These are phyloP conservation scores for Apis cerana DNA, from an alignment of 1,140 invertebrate genomes.

Conservation along the genomic window DNA sequence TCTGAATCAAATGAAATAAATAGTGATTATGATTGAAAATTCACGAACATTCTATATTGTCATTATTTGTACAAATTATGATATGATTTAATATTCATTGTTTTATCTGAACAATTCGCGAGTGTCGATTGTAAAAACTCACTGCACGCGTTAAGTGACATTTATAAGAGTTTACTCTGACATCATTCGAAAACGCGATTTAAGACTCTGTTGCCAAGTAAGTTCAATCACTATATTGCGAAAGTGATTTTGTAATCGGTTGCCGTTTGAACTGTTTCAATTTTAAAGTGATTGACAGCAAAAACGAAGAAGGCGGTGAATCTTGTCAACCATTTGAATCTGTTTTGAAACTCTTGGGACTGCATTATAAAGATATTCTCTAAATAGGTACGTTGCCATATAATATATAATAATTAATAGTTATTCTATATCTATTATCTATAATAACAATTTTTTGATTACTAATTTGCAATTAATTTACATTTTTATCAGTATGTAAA, in stretches of 20 bases:
- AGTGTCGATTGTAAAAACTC: neutral
- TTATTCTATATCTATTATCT: neutral
- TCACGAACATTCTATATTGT: neutral
- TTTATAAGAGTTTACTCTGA: constrained; percentile 8
- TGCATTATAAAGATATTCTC: neutral
- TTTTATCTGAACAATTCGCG: neutral
- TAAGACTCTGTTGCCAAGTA: neutral
- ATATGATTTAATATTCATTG: neutral
- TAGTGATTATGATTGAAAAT: neutral
- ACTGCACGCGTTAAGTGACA: constrained; percentile 16
- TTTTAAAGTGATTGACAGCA: constrained; percentile 1
- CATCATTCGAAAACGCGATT: neutral
- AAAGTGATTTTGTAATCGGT: constrained; percentile 17
- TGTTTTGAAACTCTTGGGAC: neutral
- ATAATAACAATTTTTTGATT: neutral
- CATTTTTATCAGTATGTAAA: neutral
- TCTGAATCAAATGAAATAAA: neutral
- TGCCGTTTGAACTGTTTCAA: neutral
- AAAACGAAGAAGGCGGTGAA: neutral
- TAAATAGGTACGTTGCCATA: constrained; percentile 4
- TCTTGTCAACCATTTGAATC: neutral
- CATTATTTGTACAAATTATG: neutral
- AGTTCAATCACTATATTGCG: neutral
- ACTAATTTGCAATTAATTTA: neutral
- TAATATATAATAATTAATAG: neutral